Base-by-base conservation (phyloP, 2,888 invertebrate genomes). In the Erpobdella octoculata region DNA sequence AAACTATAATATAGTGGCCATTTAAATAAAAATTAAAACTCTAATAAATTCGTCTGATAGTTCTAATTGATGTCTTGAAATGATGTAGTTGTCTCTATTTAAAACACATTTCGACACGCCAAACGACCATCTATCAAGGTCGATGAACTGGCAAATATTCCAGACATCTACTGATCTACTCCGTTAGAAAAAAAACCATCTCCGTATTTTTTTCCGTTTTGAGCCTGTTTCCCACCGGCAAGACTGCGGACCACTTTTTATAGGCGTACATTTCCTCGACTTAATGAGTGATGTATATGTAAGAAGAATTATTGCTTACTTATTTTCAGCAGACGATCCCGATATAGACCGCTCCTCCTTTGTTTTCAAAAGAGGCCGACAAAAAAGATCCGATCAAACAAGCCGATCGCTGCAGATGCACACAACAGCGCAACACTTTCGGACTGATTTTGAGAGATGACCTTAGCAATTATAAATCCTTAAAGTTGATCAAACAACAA, bases 321-420 rank as follows among this genome's bases (percentile, higher is more conserved):
- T 53, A 53, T 53, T 53, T 53, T 28, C 28, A 53, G 9, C 53
- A 53, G 53, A 53, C 53, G 21, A 53, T 53, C 53, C 53, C 53
- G 53, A 53, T 53, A 53, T 53, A 53, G 53, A 53, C 53, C 53
- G 53, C 53, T 53, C 53, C 53, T 21, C 53, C 53, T 53, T 53
- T 53, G 53, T 53, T 53, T 53, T 53, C 53, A 53, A 53, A 53
- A 53, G 53, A 53, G 53, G 53, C 53, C 53, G 53, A 53, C 53
- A 53, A 53, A 53, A 53, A 53, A 15, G 53, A 12, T 28, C 53
- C 53, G 53, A 53, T 53, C 53, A 53, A 53, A 53, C 53, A 28
- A 53, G 53, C 53, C 53, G 53, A 53, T 53, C 21, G 53, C 53
- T 53, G 28, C 53, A 53, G 53, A 53, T 53, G 53, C 53, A 53